Evolutionary conservation across 2,888 invertebrate genomes (phyloP).

Genomic region (Melanchra persicariae): DNA sequence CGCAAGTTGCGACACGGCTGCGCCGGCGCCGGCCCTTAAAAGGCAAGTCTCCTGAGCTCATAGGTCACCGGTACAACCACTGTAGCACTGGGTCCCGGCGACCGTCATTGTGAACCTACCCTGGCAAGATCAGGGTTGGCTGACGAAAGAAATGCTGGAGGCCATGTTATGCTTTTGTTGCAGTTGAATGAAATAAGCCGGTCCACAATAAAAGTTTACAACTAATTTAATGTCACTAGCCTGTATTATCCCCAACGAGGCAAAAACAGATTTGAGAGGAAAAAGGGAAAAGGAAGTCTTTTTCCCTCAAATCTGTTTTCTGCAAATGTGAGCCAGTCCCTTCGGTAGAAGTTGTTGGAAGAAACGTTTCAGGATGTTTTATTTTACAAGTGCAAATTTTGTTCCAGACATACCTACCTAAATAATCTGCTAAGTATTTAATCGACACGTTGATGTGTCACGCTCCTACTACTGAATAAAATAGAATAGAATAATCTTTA

Average conservation of each 20-base stretch:
- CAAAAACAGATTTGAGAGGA: too few species aligned
- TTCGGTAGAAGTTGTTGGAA: too few species aligned
- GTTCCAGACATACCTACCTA: too few species aligned
- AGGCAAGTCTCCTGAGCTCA: constrained; percentile 83
- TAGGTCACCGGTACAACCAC: constrained; percentile 82
- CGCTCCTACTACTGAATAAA: too few species aligned
- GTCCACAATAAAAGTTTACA: background rate
- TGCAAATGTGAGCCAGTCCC: too few species aligned
- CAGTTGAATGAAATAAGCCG: background rate
- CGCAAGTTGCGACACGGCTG: constrained; percentile 75
- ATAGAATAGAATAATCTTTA: too few species aligned
- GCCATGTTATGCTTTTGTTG: background rate
- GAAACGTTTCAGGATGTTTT: background rate
- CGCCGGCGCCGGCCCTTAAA: constrained; percentile 86
- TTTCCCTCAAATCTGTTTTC: too few species aligned
- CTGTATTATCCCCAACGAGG: too few species aligned
- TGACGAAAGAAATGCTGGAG: background rate
- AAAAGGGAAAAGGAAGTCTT: too few species aligned
- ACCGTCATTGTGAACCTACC: constrained; percentile 54
- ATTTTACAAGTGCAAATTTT: background rate
- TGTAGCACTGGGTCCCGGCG: constrained; percentile 68
- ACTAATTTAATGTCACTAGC: too few species aligned
- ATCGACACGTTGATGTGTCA: too few species aligned
- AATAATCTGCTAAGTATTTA: too few species aligned
- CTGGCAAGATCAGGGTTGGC: constrained; percentile 50